Evolutionary conservation across 2,888 invertebrate species (phyloP).

Genomic region (Catocala fraxini): DNA sequence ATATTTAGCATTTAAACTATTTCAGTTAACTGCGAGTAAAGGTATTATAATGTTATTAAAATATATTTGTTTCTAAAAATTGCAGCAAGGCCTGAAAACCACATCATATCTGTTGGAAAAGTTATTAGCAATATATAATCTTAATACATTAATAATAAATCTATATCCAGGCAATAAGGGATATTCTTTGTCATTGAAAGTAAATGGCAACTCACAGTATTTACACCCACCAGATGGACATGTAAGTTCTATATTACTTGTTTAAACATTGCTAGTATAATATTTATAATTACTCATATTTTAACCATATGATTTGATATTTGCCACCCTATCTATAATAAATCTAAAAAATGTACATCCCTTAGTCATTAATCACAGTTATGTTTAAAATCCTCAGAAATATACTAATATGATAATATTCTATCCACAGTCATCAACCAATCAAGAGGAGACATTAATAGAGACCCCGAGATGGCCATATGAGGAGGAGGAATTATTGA

Average conservation of each 20-base stretch:
- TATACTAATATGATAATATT: background rate
- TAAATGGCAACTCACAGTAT: slow-evolving; percentile 86
- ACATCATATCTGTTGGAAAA: slow-evolving; percentile 94
- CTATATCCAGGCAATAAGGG: slow-evolving; percentile 97
- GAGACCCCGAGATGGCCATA: slow-evolving; percentile 95
- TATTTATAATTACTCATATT: too few relatives aligned
- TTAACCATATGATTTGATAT: too few relatives aligned
- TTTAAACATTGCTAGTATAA: too few relatives aligned
- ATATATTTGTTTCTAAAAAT: slow-evolving; percentile 43
- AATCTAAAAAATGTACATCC: too few relatives aligned
- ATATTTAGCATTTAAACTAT: too few relatives aligned
- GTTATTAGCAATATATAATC: slow-evolving; percentile 93
- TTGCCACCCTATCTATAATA: too few relatives aligned
- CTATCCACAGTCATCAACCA: slow-evolving; percentile 60
- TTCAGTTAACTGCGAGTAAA: too few relatives aligned
- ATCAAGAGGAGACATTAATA: slow-evolving; percentile 89
- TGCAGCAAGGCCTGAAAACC: slow-evolving; percentile 88
- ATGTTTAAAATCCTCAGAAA: background rate
- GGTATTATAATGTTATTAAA: background rate
- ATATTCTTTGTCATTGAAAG: slow-evolving; percentile 91
- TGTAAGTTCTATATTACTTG: slow-evolving; percentile 63
- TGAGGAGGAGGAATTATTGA: slow-evolving; percentile 95
- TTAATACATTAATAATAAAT: slow-evolving; percentile 96
- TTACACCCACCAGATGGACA: slow-evolving; percentile 79
- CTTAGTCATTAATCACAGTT: too few relatives aligned